A percentile compares a stretch with the other conserved stretches of the same genome.
Conservation (phyloP, 2,888 invertebrate species). For the Heliconius cydno region DNA sequence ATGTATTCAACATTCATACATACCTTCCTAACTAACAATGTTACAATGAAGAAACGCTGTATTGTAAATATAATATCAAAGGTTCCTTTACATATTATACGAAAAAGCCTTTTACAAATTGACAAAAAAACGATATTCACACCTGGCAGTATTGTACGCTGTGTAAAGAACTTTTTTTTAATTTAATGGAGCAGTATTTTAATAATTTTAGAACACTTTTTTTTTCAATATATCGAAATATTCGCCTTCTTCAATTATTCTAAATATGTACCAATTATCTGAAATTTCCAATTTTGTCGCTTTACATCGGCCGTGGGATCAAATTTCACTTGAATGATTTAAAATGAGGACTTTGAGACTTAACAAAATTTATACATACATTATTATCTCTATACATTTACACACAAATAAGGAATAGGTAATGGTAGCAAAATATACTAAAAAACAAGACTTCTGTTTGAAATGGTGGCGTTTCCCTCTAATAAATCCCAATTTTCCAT, state of each 20-base stretch:
- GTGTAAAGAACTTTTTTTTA: conserved; percentile 11
- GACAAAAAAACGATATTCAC: conserved; percentile 1
- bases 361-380: background rate
- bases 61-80: conserved; percentile 18
- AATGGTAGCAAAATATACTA: background rate
- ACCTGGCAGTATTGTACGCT: background rate
- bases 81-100: background rate
- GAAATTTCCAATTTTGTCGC: background rate
- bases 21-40: background rate
- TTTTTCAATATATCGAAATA: background rate
- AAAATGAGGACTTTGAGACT: background rate
- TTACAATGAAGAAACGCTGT: background rate
- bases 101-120: conserved; percentile 7
- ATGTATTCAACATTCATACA: background rate
- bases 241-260: background rate
- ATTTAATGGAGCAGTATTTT: background rate
- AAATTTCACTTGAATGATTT: background rate
- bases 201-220: background rate
- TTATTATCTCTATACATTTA: background rate
- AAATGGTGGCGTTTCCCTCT: background rate
- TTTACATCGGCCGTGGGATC: background rate
- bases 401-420: no score
- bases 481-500: background rate
- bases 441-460: background rate
- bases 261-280: background rate